Conservation (phyloP, 2,797 vertebrate genomes). For the Cyclopterus lumpus region DNA sequence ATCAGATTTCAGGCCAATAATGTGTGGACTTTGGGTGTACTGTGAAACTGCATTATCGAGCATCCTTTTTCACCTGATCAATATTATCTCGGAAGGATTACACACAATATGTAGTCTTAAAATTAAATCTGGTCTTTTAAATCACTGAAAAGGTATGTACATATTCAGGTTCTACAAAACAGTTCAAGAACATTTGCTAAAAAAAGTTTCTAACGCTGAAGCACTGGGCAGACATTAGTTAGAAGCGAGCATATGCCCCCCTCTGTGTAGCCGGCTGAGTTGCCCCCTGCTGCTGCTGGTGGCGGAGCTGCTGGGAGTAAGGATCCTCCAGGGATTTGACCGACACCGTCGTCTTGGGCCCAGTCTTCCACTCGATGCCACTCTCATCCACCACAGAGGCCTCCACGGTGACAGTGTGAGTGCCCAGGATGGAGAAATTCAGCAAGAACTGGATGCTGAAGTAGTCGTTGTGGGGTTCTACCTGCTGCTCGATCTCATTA, state of each 20-base stretch:
- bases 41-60: not conserved
- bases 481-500: slow-evolving; percentile 96
- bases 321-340: slow-evolving; percentile 97
- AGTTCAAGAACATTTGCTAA: slow-evolving; percentile 8
- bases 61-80: not conserved
- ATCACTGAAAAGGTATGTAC: slow-evolving; percentile 58
- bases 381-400: slow-evolving; percentile 95
- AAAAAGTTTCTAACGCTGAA: not conserved
- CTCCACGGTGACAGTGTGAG: slow-evolving; percentile 93
- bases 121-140: slow-evolving; percentile 59
- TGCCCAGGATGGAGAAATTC: slow-evolving; percentile 93
- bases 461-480: slow-evolving; percentile 98
- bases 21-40: not conserved
- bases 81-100: not conserved
- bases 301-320: slow-evolving; percentile 94
- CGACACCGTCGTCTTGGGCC: slow-evolving; percentile 92
- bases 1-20: not conserved
- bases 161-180: slow-evolving; percentile 30
- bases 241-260: slow-evolving; percentile 88
- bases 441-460: slow-evolving; percentile 98
- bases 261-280: slow-evolving; percentile 86
- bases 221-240: slow-evolving; percentile 26
- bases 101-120: not conserved
- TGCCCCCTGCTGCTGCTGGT: slow-evolving; percentile 89
- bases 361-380: slow-evolving; percentile 95